Base-by-base conservation (phyloP, 2,113 vertebrate genomes). In the Amia ocellicauda region DNA sequence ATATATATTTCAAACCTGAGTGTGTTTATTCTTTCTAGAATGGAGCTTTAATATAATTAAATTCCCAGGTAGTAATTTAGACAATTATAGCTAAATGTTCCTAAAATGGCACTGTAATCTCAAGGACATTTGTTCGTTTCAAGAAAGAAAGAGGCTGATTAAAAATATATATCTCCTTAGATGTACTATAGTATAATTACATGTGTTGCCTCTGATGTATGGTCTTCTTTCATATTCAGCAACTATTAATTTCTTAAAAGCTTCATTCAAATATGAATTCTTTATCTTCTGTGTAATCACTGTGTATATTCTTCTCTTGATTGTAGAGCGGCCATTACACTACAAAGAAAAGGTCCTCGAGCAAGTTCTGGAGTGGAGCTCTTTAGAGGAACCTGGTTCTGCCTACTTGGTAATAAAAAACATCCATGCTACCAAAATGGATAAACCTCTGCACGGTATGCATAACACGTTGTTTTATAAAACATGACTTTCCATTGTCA, bases 301-400 rank as follows among this genome's bases (percentile, higher is more conserved):
- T 67, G 1, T 1, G 13, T 42, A 28, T 45, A 58, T 27, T 3
- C 0, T 11, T 4, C 11, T 58, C 0, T 62, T 22, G 62, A 80
- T 78, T 71, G 51, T 81, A 99, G 97, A 98, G 74, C 91, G 97
- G 2, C 94, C 94, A 1, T 72, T 99, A 68, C 93, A 98, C 86
- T 94, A 90, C 76, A 93, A 83, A 43, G 95, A 98, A 76, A 96
- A 92, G 64, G 78, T 98, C 16, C 80, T 99, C 63, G 94, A 98
- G 68, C 95, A 97, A 76, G 88, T 97, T 56, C 87, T 98, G 74
- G 91, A 90, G 60, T 99, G 97, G 95, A 93, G 93, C 62, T 73
- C 85, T 0, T 76, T 98, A 68, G 87, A 92, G 13, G 89, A 86
- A 29, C 95, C 97, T 2, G 83, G 93, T 23, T 89, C 90, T 40